phyloP scores from a whole-genome alignment of 2,113 vertebrate species.

The Balaeniceps rex region DNA sequence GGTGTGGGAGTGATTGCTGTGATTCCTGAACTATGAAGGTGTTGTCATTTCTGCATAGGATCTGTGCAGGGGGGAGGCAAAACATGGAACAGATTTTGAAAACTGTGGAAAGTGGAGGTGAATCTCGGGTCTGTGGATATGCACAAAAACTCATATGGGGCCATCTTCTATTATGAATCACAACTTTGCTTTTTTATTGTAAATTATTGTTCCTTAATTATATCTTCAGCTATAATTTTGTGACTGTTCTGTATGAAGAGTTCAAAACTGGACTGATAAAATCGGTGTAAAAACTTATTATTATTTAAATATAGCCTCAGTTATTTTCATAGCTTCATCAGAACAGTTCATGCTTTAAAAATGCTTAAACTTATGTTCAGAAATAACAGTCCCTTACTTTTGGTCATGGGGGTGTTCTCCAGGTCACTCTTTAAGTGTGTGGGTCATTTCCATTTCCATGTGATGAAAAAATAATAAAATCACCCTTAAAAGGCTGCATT shows the following conservation, averaged over 20 bases:
- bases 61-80: background rate
- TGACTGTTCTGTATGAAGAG: background rate
- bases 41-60: background rate
- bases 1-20: constrained; percentile 3
- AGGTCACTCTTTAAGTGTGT: background rate
- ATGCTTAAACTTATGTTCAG: background rate
- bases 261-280: background rate
- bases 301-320: background rate
- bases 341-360: background rate
- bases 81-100: background rate
- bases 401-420: background rate
- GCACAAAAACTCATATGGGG: background rate
- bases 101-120: background rate
- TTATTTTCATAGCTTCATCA: background rate
- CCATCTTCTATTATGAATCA: background rate
- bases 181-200: background rate
- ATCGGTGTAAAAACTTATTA: background rate
- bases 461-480: background rate
- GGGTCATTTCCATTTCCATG: background rate
- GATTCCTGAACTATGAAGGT: background rate
- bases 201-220: background rate
- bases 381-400: background rate
- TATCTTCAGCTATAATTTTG: background rate
- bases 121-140: background rate
- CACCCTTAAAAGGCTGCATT: background rate